These are phyloP conservation scores for Apteryx mantelli DNA, from an alignment of 2,113 vertebrate species.

Conservation along the genomic window DNA sequence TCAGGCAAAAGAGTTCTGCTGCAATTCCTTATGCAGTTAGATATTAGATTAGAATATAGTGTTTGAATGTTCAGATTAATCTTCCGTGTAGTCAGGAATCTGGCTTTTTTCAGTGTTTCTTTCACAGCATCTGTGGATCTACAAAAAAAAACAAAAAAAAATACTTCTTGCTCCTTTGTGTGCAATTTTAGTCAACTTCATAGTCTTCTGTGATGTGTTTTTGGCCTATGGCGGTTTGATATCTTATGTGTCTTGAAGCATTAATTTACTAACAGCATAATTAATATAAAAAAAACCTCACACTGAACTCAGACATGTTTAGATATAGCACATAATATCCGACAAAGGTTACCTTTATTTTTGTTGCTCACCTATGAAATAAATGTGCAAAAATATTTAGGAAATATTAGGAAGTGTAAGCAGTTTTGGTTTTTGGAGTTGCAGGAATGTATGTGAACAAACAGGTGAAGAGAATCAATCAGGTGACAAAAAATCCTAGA, in stretches of 20 bases:
- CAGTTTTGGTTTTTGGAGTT: neutral
- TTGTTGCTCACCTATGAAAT: neutral
- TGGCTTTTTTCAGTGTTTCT: neutral
- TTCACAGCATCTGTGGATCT: neutral
- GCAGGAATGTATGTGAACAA: neutral
- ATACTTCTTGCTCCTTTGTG: neutral
- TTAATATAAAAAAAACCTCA: neutral
- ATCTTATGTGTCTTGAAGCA: slow-evolving; percentile 12
- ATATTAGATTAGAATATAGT: slow-evolving; percentile 17
- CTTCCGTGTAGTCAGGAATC: neutral
- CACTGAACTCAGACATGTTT: neutral
- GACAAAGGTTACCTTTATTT: neutral
- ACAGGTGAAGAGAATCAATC: neutral
- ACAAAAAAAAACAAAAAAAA: neutral
- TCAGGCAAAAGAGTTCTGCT: neutral
- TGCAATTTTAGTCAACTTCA: neutral
- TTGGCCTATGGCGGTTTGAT: neutral
- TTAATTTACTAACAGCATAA: neutral
- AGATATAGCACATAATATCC: neutral
- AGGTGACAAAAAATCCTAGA: neutral
- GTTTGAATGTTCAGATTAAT: neutral
- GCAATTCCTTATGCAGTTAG: neutral
- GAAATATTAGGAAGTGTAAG: neutral
- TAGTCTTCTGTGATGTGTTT: neutral
- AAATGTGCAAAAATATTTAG: neutral